Evolutionary conservation across 2,113 vertebrate species (phyloP), one percentile per base, ranked within the genome.

Genomic region (Tringa solitaria): DNA sequence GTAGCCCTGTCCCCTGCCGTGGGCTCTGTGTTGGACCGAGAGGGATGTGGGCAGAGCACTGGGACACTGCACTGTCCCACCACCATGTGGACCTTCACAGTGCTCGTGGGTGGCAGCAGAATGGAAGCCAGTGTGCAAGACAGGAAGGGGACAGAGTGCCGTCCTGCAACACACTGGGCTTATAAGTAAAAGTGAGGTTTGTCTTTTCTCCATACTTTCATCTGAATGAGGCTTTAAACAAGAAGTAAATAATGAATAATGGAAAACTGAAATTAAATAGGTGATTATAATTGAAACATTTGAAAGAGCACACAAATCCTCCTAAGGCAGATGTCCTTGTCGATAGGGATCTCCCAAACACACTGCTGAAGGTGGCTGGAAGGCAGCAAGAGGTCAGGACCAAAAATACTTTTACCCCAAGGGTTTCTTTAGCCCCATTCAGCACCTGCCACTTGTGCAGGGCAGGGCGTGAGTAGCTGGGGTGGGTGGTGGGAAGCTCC

Each of bases 21-120:
- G 6, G 69, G 48, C 35, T 37, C 41, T 1, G 1, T 8, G 32
- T 20, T 56, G 54, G 69, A 28, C 20, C 0, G 0, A 6, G 22
- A 9, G 67, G 30, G 21, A 30, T 0, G 0, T 8, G 60, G 67
- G 45, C 59, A 65, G 43, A 43, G 37, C 5, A 0, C 20, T 0
- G 5, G 39, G n/a, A 32, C 12, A 2, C 28, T 8, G 46, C 1
- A 3, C 57, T 1, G 3, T 64, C 57, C 33, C 16, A 9, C 74
- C 4, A 2, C 53, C 51, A 22, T 17, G 7, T 56, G 33, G 28
- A 20, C 2, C 32, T 39, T 50, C 4, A 1, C 10, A 1, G 14
- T 4, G 41, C 64, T 35, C 1, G 0, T 0, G 19, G 74, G 21
- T 68, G 60, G 48, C 64, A 7, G 37, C 30, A 11, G 35, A 21